These are phyloP conservation scores for Aurelia sp. DNA, from an alignment of 30 jellyfish, hydroid and myxozoan genomes.

Conservation along the genomic window DNA sequence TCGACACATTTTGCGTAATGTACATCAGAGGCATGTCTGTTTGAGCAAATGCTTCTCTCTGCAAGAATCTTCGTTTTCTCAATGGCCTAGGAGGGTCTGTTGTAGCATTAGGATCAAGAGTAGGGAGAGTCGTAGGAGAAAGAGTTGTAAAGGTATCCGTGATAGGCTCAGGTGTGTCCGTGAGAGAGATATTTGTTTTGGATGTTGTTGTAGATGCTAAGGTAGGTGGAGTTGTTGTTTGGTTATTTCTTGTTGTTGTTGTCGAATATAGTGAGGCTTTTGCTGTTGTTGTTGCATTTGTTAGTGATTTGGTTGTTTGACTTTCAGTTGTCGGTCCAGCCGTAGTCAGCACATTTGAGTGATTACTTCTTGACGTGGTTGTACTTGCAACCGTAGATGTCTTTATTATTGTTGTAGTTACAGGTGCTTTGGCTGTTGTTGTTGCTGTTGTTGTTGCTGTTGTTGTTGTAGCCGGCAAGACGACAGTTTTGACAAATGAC, in stretches of 20 bases:
- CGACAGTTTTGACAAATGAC: background rate
- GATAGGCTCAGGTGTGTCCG: background rate
- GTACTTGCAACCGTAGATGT: background rate
- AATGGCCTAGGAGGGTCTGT: background rate
- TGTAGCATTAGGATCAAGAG: background rate
- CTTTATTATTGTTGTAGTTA: constrained; percentile 6
- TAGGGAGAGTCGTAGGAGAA: background rate
- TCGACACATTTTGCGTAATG: background rate
- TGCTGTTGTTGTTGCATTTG: too few species aligned
- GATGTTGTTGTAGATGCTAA: background rate
- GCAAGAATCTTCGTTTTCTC: background rate
- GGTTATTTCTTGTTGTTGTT: background rate
- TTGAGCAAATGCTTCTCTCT: background rate
- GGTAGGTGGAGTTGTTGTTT: background rate
- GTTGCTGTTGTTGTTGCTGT: constrained; percentile 24
- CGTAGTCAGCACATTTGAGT: too few species aligned
- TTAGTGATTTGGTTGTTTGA: too few species aligned
- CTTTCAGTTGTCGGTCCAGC: too few species aligned
- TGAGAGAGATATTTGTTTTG: background rate
- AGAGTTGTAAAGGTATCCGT: background rate
- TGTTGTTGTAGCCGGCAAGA: background rate
- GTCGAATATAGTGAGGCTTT: too few species aligned
- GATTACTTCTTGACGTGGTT: too few species aligned
- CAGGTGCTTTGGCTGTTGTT: background rate
- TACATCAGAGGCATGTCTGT: too few species aligned